These are phyloP conservation scores for Temnothorax rugatulus DNA, from an alignment of 2,888 invertebrate species.

Conservation along the genomic window DNA sequence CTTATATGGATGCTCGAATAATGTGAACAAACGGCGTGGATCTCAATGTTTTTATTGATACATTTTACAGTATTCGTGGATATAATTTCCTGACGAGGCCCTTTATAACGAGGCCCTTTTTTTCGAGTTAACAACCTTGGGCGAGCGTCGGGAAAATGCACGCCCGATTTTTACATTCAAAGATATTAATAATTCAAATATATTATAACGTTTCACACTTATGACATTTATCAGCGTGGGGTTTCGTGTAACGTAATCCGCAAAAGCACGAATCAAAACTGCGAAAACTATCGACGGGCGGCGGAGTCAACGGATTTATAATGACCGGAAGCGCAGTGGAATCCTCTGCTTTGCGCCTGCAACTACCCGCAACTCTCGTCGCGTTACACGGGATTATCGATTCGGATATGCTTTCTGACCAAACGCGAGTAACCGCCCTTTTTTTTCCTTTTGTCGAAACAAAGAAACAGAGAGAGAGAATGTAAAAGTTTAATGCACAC, in stretches of 20 bases:
- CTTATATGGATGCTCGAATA: background rate
- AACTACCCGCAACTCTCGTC: background rate
- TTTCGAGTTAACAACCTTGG: constrained; percentile 8
- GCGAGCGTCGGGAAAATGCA: constrained; percentile 47
- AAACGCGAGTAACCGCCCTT: background rate
- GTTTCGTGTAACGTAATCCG: constrained; percentile 55
- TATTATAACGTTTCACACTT: constrained; percentile 10
- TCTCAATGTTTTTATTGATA: constrained; percentile 70
- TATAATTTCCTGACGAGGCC: constrained; percentile 53
- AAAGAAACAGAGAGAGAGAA: constrained; percentile 28
- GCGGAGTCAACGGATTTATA: constrained; percentile 1
- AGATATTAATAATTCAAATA: constrained; percentile 29
- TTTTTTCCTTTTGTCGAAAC: background rate
- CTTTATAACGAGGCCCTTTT: constrained; percentile 10
- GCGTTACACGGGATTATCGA: background rate
- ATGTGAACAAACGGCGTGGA: background rate
- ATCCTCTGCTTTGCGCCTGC: background rate
- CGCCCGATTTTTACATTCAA: constrained; percentile 26
- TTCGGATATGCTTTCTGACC: background rate
- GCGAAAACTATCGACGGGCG: background rate
- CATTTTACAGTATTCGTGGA: constrained; percentile 65
- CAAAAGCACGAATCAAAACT: constrained; percentile 56
- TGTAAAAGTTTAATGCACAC: constrained; percentile 6
- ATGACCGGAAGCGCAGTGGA: background rate
- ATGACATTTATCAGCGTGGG: constrained; percentile 55